Base-by-base conservation (phyloP, 2,888 invertebrate genomes). In the Hirtodrosophila duncani region DNA sequence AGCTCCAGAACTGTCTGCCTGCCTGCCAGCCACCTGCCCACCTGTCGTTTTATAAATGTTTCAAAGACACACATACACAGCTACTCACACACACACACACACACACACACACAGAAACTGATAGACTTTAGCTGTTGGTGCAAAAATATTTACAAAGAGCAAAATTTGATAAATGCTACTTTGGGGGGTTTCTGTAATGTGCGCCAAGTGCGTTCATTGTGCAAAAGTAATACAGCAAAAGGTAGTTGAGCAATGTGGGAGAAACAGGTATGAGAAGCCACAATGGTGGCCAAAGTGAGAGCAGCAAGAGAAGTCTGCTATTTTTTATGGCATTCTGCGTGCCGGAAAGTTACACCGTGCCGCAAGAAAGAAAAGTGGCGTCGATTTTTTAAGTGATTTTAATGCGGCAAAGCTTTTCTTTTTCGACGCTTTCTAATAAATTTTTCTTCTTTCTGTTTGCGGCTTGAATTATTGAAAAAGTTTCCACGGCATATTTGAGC, bases 151-250 rank as follows among this genome's bases (percentile, higher is more conserved):
- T 75, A 65, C 63, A 63, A 57, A 61, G 68, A 79, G 62, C 33
- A 33, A 71, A 75, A 65, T 81, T 79, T 75, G 75, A 75, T 75
- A 75, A 75, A 75, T 75, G 75, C 65, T 71, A 78, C 71, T 81
- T 81, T 36, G 23, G 70, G 57, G 74, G 75, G 79, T 52, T 81
- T 75, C 79, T 79, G 81, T 75, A 75, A 75, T 75, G 81, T 67
- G 51, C 67, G 75, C 75, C 75, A 62, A 75, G 65, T 81, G 79
- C 70, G 75, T 81, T 63, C 70, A 78, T 63, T 78, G 70, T 65
- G 60, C 39, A 50, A 41, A 75, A 67, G 70, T 61, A 75, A 79
- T 75, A 75, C 70, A 63, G 21, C 23, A 11, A 33, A 51, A 51
- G 33, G 42, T 21, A 11, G 10, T 23, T 23, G 18, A 21, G 18